Base-by-base conservation (phyloP, 2,888 invertebrate genomes). In the Toxonevra muliebris region DNA sequence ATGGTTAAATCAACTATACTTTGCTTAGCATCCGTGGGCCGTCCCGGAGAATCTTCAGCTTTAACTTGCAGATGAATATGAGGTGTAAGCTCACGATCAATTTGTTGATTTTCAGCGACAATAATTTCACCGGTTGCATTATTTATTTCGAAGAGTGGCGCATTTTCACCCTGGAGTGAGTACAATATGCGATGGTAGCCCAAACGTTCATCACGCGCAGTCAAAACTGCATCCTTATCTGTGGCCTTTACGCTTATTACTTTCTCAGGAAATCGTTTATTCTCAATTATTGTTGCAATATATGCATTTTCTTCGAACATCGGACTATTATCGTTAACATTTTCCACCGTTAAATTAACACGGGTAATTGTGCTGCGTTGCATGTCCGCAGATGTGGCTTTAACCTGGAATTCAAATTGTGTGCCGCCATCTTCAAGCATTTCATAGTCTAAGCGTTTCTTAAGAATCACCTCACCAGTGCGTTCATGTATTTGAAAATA, bases 271-370 rank as follows among this genome's bases (percentile, higher is more conserved):
- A 91, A 86, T 65, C 88, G 88, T 4, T 89, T 88, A 20, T 92
- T 92, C 82, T 94, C 93, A 2, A 90, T 79, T 1, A 93, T 87
- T 52, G 91, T 90, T 1, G 91, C 89, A 80, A 90, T 90, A 77
- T 93, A 93, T 2, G 89, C 90, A 73, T 88, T 87, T 75, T 90
- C 88, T 63, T 88, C 88, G 80, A 94, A 94, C 58, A 87, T 84
- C 0, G 94, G 94, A 69, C 88, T 87, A 80, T 94, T 93, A 77
- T 94, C 94, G 78, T 94, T 94, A 1, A 91, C 87, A 79, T 94
- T 93, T 61, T 89, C 87, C 0, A 94, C 89, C 72, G 89, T 89
- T 30, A 93, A 88, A 53, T 89, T 88, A 1, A 94, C 88, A 71
- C 89, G 90, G 0, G 92, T 92, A 62, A 89, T 88, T 53, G 90